Evolutionary conservation across 92 coral and sea anemone species (phyloP), one percentile per base, ranked within the genome.

Genomic region (Nematostella vectensis): DNA sequence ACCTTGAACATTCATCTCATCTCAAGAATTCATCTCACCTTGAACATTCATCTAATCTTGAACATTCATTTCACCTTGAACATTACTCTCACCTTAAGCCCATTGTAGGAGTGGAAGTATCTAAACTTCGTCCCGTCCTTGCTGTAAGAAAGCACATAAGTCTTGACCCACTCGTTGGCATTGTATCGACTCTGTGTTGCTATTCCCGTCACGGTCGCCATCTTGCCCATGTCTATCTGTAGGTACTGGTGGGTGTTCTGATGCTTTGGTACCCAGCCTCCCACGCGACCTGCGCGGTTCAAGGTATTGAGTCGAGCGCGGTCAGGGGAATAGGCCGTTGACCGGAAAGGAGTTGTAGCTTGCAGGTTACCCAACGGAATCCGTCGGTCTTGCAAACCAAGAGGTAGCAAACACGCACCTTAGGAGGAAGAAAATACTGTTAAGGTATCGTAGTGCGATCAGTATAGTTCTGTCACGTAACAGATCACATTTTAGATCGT

Each of bases 371-470:
- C 81, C 29, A 76, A 61, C 1, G 65, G 63, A 19, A 79, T 62
- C 18, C 87, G 62, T 25, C 68, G 68, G 63, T 79, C 87, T 45
- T 79, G 70, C 63, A 79, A 55, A 61, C 87, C 87, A 12, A 79
- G 61, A 15, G 87, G 81, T 59, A 79, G 31, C 38, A 66, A 69
- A 33, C 80, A 78, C n/a, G 69, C 53, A 48, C 57, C 83, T 77
- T 21, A 31, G 0, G 27, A 23, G 39, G 15, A 38, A 25, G 2
- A 11, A 65, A 2, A 54, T n/a, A n/a, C n/a, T n/a, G n/a, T n/a
- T n/a, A n/a, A n/a, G n/a, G n/a, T n/a, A n/a, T n/a, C n/a, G n/a
- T n/a, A n/a, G n/a, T n/a, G n/a, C n/a, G n/a, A n/a, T n/a, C n/a
- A n/a, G n/a, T n/a, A n/a, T n/a, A n/a, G n/a, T n/a, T n/a, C n/a